Evolutionary conservation across 2,888 invertebrate species (phyloP).

Genomic region (Campoplex nolae): DNA sequence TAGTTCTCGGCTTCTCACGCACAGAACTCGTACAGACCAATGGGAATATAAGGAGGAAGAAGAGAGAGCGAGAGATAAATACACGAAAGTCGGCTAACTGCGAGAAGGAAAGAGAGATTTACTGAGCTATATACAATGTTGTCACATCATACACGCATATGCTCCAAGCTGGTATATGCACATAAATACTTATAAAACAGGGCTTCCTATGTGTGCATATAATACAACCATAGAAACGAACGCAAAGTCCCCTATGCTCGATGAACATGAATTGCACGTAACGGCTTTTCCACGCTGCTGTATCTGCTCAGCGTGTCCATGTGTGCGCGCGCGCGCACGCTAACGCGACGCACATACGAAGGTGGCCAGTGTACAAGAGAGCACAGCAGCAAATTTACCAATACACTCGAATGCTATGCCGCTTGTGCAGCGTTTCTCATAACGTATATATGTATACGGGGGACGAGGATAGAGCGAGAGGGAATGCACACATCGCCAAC

Average conservation of each 20-base stretch:
- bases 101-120: constrained; percentile 41
- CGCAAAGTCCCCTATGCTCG: constrained; percentile 58
- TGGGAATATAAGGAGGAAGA: constrained; percentile 63
- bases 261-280: constrained; percentile 66
- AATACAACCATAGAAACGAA: constrained; percentile 57
- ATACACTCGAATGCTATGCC: constrained; percentile 4
- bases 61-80: constrained; percentile 50
- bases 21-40: constrained; percentile 66
- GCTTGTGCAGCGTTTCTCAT: constrained; percentile 18
- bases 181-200: not conserved
- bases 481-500: constrained; percentile 55
- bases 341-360: constrained; percentile 60
- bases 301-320: constrained; percentile 60
- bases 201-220: not conserved
- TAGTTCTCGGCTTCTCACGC: constrained; percentile 64
- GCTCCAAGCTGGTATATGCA: not conserved
- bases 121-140: constrained; percentile 41
- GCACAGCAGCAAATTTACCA: constrained; percentile 43
- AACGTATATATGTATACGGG: constrained; percentile 11
- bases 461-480: constrained; percentile 33
- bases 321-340: not conserved
- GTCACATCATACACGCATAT: constrained; percentile 31
- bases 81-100: constrained; percentile 22
- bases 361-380: constrained; percentile 42
- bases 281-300: constrained; percentile 63